phyloP scores from a whole-genome alignment of 2,113 vertebrate species.

The Pogonocichla stellata region DNA sequence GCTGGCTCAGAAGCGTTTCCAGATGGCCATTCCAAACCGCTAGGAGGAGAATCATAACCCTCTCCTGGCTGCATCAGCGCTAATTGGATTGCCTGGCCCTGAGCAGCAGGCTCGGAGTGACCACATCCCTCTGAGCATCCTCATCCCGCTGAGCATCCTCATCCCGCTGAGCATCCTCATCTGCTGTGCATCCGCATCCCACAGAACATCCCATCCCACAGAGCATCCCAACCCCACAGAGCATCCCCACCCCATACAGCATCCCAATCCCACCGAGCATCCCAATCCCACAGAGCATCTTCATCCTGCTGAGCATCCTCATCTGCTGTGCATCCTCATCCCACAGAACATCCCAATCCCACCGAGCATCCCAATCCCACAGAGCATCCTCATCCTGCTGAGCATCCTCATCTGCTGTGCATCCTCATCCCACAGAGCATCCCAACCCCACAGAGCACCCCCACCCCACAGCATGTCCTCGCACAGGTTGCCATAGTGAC shows the following conservation, averaged over 20 bases:
- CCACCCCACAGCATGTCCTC: background rate
- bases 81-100: background rate
- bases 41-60: background rate
- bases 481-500: constrained; percentile 2
- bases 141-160: too few species aligned
- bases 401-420: too few species aligned
- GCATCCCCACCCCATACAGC: rapidly evolving
- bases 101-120: too few species aligned
- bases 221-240: rapidly evolving
- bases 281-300: background rate
- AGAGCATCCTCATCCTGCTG: background rate
- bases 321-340: rapidly evolving
- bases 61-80: background rate
- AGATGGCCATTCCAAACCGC: background rate
- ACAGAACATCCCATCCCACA: too few species aligned
- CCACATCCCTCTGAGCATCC: too few species aligned
- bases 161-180: too few species aligned
- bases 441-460: background rate
- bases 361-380: rapidly evolving
- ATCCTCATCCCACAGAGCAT: background rate
- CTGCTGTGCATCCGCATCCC: too few species aligned
- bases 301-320: background rate
- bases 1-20: rapidly evolving
- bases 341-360: rapidly evolving
- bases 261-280: background rate